A percentile compares a stretch with the other conserved stretches of the same genome.
Evolutionary conservation across 2,888 invertebrate species (phyloP).

Genomic region (Hypena proboscidalis): DNA sequence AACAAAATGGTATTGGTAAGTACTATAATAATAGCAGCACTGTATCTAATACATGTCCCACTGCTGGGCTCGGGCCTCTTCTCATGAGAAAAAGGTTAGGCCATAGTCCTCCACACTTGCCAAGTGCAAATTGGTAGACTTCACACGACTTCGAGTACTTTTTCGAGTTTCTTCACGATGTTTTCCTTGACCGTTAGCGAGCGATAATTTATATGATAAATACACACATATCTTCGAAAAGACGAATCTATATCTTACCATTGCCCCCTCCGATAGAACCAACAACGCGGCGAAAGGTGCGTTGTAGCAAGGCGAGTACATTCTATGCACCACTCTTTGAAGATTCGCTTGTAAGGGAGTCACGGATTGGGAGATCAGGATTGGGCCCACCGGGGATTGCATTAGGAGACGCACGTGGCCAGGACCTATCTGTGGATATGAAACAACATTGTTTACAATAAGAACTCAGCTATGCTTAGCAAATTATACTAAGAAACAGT

Average conservation of each 20-base stretch:
- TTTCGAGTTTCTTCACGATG: too few relatives aligned
- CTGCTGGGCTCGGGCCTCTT: too few relatives aligned
- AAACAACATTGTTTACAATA: background rate
- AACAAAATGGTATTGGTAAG: conserved; percentile 34
- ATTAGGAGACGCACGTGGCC: conserved; percentile 90
- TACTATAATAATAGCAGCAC: too few relatives aligned
- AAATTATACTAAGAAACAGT: too few relatives aligned
- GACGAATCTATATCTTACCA: conserved; percentile 74
- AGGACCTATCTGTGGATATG: conserved; percentile 84
- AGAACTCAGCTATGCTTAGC: too few relatives aligned
- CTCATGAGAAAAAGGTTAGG: too few relatives aligned
- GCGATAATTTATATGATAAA: too few relatives aligned
- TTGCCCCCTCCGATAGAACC: conserved; percentile 88
- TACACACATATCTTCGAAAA: background rate
- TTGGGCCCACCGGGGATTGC: conserved; percentile 83
- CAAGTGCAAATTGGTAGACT: too few relatives aligned
- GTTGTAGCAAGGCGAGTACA: conserved; percentile 87
- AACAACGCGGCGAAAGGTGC: conserved; percentile 87
- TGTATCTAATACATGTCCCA: too few relatives aligned
- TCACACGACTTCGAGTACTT: too few relatives aligned
- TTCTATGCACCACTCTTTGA: conserved; percentile 91
- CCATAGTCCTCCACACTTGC: too few relatives aligned
- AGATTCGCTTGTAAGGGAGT: conserved; percentile 91
- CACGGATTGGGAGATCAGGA: conserved; percentile 90
- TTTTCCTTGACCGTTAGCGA: too few relatives aligned